Percentiles rank a stretch among this genome's conserved stretches.
Conservation (phyloP, 1,140 invertebrate genomes). For the Scaptomyza montana region DNA sequence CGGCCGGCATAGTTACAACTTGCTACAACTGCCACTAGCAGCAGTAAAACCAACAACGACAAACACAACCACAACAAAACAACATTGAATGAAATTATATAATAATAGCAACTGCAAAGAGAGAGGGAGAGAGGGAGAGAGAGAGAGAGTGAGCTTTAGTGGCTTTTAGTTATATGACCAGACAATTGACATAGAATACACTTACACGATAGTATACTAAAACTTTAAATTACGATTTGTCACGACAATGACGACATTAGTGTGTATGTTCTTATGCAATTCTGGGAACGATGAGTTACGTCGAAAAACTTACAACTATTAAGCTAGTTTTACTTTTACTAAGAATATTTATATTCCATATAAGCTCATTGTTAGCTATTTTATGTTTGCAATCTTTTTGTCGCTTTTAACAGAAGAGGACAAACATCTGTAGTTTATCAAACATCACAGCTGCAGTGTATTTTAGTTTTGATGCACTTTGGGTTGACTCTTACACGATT, state of each 20-base stretch:
- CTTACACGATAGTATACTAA: neutral
- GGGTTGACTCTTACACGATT: neutral
- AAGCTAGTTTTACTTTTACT: too few species aligned
- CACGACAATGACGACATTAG: neutral
- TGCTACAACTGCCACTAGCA: conserved; percentile 47
- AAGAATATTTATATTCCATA: too few species aligned
- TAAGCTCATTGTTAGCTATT: too few species aligned
- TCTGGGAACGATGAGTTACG: too few species aligned
- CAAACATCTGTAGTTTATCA: too few species aligned
- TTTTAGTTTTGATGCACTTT: neutral
- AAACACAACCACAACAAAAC: conserved; percentile 19
- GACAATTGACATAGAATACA: conserved; percentile 38
- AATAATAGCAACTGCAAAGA: conserved; percentile 47
- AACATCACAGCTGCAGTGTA: conserved; percentile 6
- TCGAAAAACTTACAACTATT: too few species aligned
- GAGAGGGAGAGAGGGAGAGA: neutral
- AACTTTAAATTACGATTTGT: neutral
- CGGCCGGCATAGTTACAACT: conserved; percentile 69
- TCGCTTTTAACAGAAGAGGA: too few species aligned
- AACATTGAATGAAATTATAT: conserved; percentile 72
- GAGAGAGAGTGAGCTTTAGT: neutral
- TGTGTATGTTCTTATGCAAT: neutral
- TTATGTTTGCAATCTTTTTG: too few species aligned
- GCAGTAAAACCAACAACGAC: conserved; percentile 20
- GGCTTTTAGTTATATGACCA: conserved; percentile 19